Base-by-base conservation (phyloP, 2,797 vertebrate genomes). In the Streptopelia turtur region DNA sequence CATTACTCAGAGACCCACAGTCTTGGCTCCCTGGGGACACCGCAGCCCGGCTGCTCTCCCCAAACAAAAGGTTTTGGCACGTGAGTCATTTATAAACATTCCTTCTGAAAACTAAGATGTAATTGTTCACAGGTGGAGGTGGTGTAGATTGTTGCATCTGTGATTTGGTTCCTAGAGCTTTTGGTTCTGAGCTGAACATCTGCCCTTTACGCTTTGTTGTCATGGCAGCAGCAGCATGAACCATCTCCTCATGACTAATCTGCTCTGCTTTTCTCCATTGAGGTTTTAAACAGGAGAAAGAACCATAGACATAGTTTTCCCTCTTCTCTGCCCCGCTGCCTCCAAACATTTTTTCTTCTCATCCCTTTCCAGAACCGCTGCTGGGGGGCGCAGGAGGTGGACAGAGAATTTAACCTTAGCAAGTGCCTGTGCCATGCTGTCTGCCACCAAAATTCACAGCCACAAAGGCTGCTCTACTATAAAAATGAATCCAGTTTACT, bases 171-270 rank as follows among this genome's bases (percentile, higher is more conserved):
- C 79, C 83, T 95, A 81, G 76, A 95, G 39, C 13, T 39, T 39
- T 39, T 39, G 39, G 39, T 39, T 86, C 59, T 22, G 63, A 71
- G 76, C 65, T 91, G 77, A 89, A 72, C 56, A 71, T 64, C 69
- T 87, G 68, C 79, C 84, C 84, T 92, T 79, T 41, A 71, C 1
- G 1, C 69, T 94, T 61, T 86, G 95, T 78, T 88, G 95, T 83
- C 92, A 56, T 63, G 71, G 92, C 91, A 94, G 78, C 94, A 83
- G 89, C 94, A 83, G 89, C 65, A 83, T 69, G 94, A 95, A 86
- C 72, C 77, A 69, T n/a, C 77, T 75, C 72, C 74, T 87, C 61
- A 39, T 74, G 65, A 88, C 76, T 96, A 91, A 95, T 83, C 82
- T 5, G 20, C 50, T 93, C 85, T 87, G 61, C 76, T 93, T 71